These are phyloP conservation scores for Pelochelys cantorii DNA, from an alignment of 2,797 vertebrate genomes.

Conservation along the genomic window DNA sequence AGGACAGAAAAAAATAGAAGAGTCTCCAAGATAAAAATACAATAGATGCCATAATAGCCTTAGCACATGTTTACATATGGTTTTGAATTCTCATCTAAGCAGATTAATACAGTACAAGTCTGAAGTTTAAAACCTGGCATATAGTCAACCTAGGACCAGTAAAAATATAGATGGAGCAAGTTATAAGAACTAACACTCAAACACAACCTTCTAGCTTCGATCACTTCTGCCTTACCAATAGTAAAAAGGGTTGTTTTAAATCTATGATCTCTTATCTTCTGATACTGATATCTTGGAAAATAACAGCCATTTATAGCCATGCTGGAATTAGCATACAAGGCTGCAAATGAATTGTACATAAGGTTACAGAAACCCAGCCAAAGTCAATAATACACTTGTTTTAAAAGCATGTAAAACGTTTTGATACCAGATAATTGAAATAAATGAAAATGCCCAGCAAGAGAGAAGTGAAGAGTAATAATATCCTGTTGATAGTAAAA, in stretches of 20 bases:
- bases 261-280: not conserved
- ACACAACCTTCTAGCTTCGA: not conserved
- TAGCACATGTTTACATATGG: not conserved
- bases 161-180: accelerated
- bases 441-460: accelerated
- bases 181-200: not conserved
- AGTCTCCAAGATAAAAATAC: not conserved
- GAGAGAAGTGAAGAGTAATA: accelerated
- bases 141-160: not conserved
- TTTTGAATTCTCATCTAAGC: not conserved
- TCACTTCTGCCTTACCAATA: not conserved
- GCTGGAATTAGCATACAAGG: not conserved
- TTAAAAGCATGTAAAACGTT: accelerated
- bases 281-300: not conserved
- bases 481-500: not conserved
- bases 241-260: not conserved
- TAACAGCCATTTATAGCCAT: not conserved
- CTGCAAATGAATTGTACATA: not conserved
- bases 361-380: accelerated
- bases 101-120: not conserved
- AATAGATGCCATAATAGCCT: not conserved
- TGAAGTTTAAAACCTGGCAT: not conserved
- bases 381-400: not conserved
- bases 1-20: not conserved
- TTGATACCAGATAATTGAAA: accelerated